These are phyloP conservation scores for Eulemur rufifrons DNA, from an alignment of 2,113 vertebrate genomes.

Conservation along the genomic window DNA sequence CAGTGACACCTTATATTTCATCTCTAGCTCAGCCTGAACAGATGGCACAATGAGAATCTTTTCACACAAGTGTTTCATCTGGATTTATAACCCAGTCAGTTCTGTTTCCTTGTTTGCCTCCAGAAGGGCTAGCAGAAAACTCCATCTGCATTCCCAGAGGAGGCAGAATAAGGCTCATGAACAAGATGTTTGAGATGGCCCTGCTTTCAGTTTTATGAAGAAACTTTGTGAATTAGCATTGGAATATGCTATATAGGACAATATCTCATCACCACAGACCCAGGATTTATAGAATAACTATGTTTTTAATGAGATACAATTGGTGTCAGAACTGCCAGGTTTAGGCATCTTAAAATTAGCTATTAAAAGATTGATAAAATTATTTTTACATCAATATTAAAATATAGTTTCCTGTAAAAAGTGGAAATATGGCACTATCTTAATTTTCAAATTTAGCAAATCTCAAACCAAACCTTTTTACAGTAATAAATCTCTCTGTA, in stretches of 20 bases:
- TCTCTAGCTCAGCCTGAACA: conserved; percentile 57
- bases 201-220: conserved; percentile 3
- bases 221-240: not conserved
- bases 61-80: conserved; percentile 50
- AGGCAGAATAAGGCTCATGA: conserved; percentile 43
- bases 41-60: conserved; percentile 56
- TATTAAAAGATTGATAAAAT: conserved; percentile 17
- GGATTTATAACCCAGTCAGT: conserved; percentile 56
- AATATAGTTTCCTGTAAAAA: not conserved
- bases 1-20: conserved; percentile 60
- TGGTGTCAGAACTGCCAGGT: not conserved
- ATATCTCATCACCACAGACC: not conserved
- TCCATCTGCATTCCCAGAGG: conserved; percentile 38
- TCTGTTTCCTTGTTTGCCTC: conserved; percentile 45
- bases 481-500: not conserved
- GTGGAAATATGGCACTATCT: not conserved
- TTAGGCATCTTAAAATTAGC: not conserved
- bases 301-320: conserved; percentile 23
- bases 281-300: not conserved
- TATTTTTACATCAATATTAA: conserved; percentile 30
- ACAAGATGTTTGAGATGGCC: conserved; percentile 4
- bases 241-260: not conserved
- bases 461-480: not conserved
- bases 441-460: conserved; percentile 42
- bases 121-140: conserved; percentile 48